Evolutionary conservation across 1,140 invertebrate genomes (phyloP), one percentile per base, ranked within the genome.

Genomic region (Zaprionus camerounensis): DNA sequence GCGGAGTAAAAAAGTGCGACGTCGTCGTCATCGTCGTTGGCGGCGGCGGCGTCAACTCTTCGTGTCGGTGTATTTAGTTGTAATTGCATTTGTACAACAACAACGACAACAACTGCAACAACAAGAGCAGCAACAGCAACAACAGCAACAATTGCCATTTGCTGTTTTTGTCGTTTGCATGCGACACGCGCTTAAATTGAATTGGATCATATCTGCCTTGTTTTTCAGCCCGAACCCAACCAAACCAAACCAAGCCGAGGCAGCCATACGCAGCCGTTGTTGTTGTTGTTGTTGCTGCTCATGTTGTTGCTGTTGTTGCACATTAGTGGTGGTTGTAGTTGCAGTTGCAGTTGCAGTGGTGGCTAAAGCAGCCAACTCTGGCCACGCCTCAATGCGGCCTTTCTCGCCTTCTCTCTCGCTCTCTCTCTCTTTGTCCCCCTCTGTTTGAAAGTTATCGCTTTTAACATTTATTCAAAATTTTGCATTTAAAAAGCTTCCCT

Each of bases 141-240:
- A 71, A 76, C 80, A 69, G 69, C 76, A 76, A 66, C 38, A 41
- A 71, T 80, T 72, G 53, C 64, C 72, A 67, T 80, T 67, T 70
- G 61, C 67, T 71, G 56, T 59, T 71, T 79, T 76, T 70, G 64
- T 78, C 36, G 63, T 76, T 80, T 73, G 76, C 83, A 87, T 87
- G 77, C 83, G 84, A 87, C 84, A 90, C 85, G 78, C 81, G 84
- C 72, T 90, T 84, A 81, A 88, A 88, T 90, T 90, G 84, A 90
- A 88, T 88, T 88, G 84, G 85, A 90, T 88, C 84, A 88, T 88
- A 87, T 90, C 84, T 62, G 59, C 24, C 53, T 77, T 72, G 57
- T 61, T 74, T 34, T 53, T 4, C 36, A 15, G 22, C 17, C 24
- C 55, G 34, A 64, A 34, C 31, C 17, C n/a, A 46, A n/a, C n/a